These are phyloP conservation scores for Platanista minor DNA, from an alignment of 2,113 vertebrate genomes.

Conservation along the genomic window DNA sequence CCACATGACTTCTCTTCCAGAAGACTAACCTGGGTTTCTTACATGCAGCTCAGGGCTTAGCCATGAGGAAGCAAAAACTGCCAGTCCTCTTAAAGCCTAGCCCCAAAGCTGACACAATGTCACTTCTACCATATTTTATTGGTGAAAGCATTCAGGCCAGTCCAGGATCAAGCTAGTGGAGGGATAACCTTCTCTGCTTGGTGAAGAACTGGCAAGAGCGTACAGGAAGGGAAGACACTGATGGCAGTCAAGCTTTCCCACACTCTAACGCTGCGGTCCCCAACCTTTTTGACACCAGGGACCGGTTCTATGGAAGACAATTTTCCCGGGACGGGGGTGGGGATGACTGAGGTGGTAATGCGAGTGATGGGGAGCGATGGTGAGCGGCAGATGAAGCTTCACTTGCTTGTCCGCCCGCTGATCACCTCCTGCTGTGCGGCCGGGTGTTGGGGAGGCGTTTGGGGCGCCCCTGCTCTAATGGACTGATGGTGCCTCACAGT, in stretches of 20 bases:
- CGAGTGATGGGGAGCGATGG: too few species aligned
- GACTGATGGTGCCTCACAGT: fast-evolving
- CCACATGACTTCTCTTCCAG: not conserved
- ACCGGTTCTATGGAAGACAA: too few species aligned
- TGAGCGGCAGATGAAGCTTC: too few species aligned
- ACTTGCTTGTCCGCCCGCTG: too few species aligned
- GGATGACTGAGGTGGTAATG: too few species aligned
- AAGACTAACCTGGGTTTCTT: not conserved
- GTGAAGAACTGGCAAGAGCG: fast-evolving
- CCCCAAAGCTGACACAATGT: not conserved
- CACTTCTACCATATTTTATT: not conserved
- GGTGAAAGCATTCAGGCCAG: not conserved
- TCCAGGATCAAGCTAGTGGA: not conserved
- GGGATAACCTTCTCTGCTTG: fast-evolving
- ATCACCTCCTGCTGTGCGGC: too few species aligned
- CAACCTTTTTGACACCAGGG: too few species aligned
- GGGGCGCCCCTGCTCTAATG: too few species aligned
- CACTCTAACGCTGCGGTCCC: too few species aligned
- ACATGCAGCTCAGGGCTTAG: not conserved
- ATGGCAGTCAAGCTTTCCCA: too few species aligned
- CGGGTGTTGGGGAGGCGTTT: too few species aligned
- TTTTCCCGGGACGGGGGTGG: too few species aligned
- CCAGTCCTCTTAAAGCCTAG: not conserved
- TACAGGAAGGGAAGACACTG: not conserved
- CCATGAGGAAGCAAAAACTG: not conserved